Evolutionary conservation across 2,797 vertebrate species (phyloP), one percentile per base, ranked within the genome.

Genomic region (Centroberyx gerrardi): DNA sequence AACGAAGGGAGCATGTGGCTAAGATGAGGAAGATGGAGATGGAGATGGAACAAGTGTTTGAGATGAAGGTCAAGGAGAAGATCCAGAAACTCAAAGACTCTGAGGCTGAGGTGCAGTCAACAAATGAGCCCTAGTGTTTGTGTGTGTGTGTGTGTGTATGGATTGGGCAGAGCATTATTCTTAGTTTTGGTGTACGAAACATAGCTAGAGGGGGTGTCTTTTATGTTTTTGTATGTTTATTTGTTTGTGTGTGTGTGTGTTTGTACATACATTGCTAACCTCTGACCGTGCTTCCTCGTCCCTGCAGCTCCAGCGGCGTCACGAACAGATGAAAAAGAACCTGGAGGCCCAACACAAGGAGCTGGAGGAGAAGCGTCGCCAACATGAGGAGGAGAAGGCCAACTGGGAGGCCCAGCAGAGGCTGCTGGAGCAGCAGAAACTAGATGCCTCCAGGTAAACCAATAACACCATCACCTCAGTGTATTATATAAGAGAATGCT

Each of bases 311-410:
- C 97, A 98, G 70, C 93, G 97, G 58, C 97, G 98, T 82, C 97
- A 99, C 0, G 98, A 99, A 88, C 98, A 99, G 88, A 99, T 99
- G 98, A 99, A 98, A 79, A 99, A 98, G 95, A 99, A 99, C 87
- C 94, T 99, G 92, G 98, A 99, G 91, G 97, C 97, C 36, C 98
- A 99, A 68, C 97, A 99, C 92, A 97, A 96, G 91, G 98, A 99
- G 77, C 84, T 99, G 85, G 98, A 99, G 89, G 98, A 99, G 81
- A 97, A 97, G 64, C 94, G 97, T 0, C 97, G 96, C 74, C 97
- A 97, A 73, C 74, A 96, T 60, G 97, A 98, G 87, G 97, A 99
- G 0, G 97, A 99, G 85, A 97, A 96, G 76, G 81, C 86, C 31
- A 95, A 79, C 93, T 98, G 97, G 97, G 97, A 99, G 91, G 90